Base-by-base conservation (phyloP, 2,888 invertebrate genomes). In the Antitype chi region DNA sequence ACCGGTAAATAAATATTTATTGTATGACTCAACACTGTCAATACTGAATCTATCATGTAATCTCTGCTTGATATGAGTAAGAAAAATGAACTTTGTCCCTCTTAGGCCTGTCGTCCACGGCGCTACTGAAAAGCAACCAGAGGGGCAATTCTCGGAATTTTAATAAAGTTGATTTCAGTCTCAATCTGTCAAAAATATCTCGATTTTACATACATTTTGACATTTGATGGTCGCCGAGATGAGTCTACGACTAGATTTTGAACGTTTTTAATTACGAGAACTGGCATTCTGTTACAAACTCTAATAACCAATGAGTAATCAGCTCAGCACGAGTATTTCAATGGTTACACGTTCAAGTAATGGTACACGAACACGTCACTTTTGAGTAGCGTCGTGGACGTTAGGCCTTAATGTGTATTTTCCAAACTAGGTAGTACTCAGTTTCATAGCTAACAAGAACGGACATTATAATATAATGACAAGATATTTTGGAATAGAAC, bases 21-120 rank as follows among this genome's bases (percentile, higher is more conserved):
- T 64, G 62, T 73, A 62, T 84, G 81, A 80, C 55, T 84, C 84
- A 84, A 68, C 55, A 55, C 38, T 62, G 70, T 77, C 60, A 77
- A 82, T 59, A 68, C 78, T 78, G 62, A 78, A 83, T 69, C 79
- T 28, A 25, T 25, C 38, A n/a, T 69, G 60, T 78, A 74, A 74
- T 68, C 47, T 55, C 4, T 43, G 5, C 2, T 60, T 49, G 49
- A 47, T 38, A 60, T 69, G 25, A 57, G 9, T 9, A 52, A 68
- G 62, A 64, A 77, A 68, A 80, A 74, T 25, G 67, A 71, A 74
- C 63, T 74, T 71, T 82, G 69, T 80, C 69, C 67, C 52, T 68
- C 17, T 63, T 53, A 17, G 1, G 67, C 52, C 15, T n/a, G 17
- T 11, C 23, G n/a, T 32, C 23, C 53, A 53, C 32, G n/a, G 7